Conservation (phyloP, 1,140 invertebrate species). For the Drosophila lacteicornis region DNA sequence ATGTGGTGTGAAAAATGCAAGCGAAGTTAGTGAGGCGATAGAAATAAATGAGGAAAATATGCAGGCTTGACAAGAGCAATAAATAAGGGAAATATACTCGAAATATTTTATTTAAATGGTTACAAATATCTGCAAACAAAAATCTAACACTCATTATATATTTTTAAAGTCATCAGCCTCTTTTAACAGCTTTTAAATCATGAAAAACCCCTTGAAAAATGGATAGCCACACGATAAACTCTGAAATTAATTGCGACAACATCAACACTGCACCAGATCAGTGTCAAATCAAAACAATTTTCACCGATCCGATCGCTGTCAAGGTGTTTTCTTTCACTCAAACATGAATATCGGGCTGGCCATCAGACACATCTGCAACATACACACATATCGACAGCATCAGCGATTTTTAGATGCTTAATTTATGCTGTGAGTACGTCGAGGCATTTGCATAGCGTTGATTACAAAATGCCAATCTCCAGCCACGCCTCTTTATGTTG, state of each 20-base stretch:
- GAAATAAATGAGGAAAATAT: slow-evolving; percentile 56
- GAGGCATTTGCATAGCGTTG: slow-evolving; percentile 76
- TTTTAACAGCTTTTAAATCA: background rate
- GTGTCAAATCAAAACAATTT: slow-evolving; percentile 73
- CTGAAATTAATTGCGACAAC: slow-evolving; percentile 29
- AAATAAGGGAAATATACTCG: background rate
- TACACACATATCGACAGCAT: slow-evolving; percentile 48
- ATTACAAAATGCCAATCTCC: slow-evolving; percentile 78
- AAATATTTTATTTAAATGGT: no score
- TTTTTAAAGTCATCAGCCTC: background rate
- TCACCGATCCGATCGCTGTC: slow-evolving; percentile 57
- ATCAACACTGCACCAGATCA: slow-evolving; percentile 49
- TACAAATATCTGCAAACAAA: no score
- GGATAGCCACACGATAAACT: background rate
- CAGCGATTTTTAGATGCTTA: slow-evolving; percentile 60
- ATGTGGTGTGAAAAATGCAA: slow-evolving; percentile 52
- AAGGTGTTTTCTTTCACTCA: slow-evolving; percentile 36
- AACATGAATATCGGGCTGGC: slow-evolving; percentile 29
- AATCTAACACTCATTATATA: no score
- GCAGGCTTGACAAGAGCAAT: slow-evolving; percentile 19
- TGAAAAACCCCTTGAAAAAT: background rate
- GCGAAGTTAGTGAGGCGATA: slow-evolving; percentile 5
- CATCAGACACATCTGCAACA: slow-evolving; percentile 17
- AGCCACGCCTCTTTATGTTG: slow-evolving; percentile 20
- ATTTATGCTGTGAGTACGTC: slow-evolving; percentile 67